These are phyloP conservation scores for Sphaeramia orbicularis DNA, from an alignment of 2,797 vertebrate genomes.

Conservation along the genomic window DNA sequence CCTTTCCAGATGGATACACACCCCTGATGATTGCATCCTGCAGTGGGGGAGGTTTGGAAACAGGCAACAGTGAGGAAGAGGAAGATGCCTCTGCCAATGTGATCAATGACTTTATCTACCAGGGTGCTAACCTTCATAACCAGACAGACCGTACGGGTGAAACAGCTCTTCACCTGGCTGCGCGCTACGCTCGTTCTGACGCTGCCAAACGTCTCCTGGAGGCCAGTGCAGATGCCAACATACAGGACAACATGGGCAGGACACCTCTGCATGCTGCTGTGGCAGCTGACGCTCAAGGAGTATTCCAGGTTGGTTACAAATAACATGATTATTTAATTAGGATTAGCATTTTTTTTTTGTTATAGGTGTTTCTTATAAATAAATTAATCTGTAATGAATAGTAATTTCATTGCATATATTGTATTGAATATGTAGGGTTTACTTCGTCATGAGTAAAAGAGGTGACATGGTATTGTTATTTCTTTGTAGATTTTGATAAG, in stretches of 20 bases:
- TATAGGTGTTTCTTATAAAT: not conserved
- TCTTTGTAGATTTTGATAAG: slow-evolving; percentile 92
- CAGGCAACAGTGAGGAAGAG: slow-evolving; percentile 94
- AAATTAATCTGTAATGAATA: no score
- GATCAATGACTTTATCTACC: slow-evolving; percentile 98
- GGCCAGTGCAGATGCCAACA: slow-evolving; percentile 96
- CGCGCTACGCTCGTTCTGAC: slow-evolving; percentile 95
- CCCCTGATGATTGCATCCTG: slow-evolving; percentile 99
- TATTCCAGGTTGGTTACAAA: slow-evolving; percentile 91
- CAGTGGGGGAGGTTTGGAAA: slow-evolving; percentile 97
- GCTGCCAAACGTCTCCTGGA: slow-evolving; percentile 97
- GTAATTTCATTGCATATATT: no score
- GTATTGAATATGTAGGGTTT: no score
- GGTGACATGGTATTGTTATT: no score
- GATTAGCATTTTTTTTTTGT: no score
- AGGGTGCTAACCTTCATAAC: slow-evolving; percentile 97
- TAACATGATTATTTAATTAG: no score
- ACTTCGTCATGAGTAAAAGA: no score
- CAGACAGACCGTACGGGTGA: slow-evolving; percentile 98
- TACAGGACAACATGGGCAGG: slow-evolving; percentile 98
- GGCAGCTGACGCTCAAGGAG: slow-evolving; percentile 96
- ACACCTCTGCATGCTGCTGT: slow-evolving; percentile 95
- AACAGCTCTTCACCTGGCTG: slow-evolving; percentile 95
- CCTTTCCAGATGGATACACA: slow-evolving; percentile 93
- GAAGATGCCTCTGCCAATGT: slow-evolving; percentile 94